phyloP scores from a whole-genome alignment of 1,140 invertebrate genomes.

The Hylyphantes graminicola region DNA sequence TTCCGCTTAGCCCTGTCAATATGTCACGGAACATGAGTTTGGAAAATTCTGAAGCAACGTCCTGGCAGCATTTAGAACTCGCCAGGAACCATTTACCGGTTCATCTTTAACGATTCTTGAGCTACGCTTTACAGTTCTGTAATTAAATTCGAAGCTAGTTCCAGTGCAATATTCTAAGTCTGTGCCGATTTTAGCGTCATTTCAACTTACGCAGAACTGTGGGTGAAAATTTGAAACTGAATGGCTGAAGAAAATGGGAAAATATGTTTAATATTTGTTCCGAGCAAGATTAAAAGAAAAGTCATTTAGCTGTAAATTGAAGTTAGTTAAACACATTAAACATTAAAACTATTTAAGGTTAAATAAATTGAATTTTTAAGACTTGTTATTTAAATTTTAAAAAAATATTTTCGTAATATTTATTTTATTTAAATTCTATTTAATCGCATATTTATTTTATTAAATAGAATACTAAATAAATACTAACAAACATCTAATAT shows the following conservation, averaged over 20 bases:
- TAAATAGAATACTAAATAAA: no score
- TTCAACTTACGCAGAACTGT: constrained; percentile 2
- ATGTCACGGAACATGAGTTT: constrained; percentile 18
- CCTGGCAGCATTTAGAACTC: not conserved
- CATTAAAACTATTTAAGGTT: no score
- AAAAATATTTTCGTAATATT: no score
- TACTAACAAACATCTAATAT: no score
- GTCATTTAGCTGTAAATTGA: no score
- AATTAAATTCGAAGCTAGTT: constrained; percentile 29
- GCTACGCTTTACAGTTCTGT: constrained; percentile 20
- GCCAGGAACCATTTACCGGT: constrained; percentile 14
- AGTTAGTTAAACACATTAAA: no score
- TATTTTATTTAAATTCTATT: no score
- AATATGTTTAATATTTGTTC: no score
- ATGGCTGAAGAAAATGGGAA: not conserved
- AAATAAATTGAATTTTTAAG: no score
- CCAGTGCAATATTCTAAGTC: constrained; percentile 6
- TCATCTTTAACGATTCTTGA: constrained; percentile 14
- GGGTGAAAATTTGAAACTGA: not conserved
- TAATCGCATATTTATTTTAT: no score
- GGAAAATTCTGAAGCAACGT: constrained; percentile 9
- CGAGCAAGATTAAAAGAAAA: no score
- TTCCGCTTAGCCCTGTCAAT: constrained; percentile 12
- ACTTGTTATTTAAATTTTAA: no score
- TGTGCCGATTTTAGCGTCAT: constrained; percentile 1